Percentiles rank a stretch among this genome's conserved stretches.
phyloP scores from a whole-genome alignment of 2,113 vertebrate species.

The Tragulus kanchil region DNA sequence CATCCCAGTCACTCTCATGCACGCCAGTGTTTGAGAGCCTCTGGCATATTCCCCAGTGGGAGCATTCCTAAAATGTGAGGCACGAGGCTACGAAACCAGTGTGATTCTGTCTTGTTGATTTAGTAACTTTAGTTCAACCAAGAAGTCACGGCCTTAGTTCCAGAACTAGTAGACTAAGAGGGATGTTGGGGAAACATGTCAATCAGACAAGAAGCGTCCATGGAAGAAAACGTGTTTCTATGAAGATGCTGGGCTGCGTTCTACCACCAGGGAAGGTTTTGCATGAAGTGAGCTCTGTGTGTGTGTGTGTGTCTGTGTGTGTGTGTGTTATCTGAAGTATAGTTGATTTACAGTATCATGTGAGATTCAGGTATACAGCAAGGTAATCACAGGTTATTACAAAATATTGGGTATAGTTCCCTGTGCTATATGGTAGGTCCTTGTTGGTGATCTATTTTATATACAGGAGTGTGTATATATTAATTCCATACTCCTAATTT shows the following conservation, averaged over 20 bases:
- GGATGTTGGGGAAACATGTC: background rate
- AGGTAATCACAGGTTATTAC: background rate
- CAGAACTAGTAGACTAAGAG: background rate
- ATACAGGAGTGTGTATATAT: background rate
- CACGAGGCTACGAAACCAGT: background rate
- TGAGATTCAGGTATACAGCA: background rate
- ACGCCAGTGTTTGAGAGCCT: background rate
- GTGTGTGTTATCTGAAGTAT: background rate
- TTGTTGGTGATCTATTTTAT: background rate
- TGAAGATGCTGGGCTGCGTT: background rate
- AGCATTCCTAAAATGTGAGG: constrained; percentile 9
- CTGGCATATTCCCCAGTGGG: background rate
- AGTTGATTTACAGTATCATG: background rate
- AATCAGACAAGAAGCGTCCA: background rate
- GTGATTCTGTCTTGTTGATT: background rate
- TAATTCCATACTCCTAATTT: background rate
- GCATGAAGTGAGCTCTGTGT: background rate
- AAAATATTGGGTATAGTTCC: background rate
- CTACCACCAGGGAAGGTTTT: background rate
- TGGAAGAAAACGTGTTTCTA: background rate
- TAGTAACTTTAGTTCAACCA: background rate
- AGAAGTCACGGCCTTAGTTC: background rate
- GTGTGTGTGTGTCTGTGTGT: background rate
- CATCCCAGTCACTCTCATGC: background rate
- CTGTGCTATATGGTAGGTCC: background rate